Evolutionary conservation across 2,888 invertebrate genomes (phyloP), one percentile per base, ranked within the genome.

Genomic region (Drosophila lacicola): DNA sequence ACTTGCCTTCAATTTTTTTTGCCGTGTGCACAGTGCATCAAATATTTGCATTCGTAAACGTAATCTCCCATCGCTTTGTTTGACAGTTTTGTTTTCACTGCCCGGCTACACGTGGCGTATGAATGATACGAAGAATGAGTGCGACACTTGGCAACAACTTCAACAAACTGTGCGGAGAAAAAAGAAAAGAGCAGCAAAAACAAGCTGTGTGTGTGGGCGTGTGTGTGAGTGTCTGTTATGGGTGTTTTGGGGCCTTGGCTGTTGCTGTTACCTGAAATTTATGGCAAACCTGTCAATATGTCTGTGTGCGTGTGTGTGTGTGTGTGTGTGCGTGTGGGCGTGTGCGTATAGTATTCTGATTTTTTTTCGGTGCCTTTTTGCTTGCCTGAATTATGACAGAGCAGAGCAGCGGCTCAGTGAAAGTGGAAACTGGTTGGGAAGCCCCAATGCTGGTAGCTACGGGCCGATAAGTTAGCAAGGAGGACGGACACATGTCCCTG

Each of bases 211-310:
- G n/a, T 56, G 42, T 19, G 53, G 9, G 49, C 42, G 11, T 47
- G 42, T 37, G 41, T 34, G 39, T 49, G 44, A 29, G 8, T 29
- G 29, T 29, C 29, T 8, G 29, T 29, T 29, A 29, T 37, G 50
- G 2, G 53, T 41, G 34, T 34, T 49, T 51, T 60, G 44, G 47
- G 74, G 49, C 42, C 54, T 55, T 67, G 68, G 41, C 44, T 51
- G 63, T 55, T 21, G 54, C 63, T 64, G 72, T 76, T 80, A 81
- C 86, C 81, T 81, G 81, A 70, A 82, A 81, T 86, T 82, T 82
- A 81, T 77, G 81, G 68, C 70, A 80, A 56, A 74, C 56, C 83
- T 82, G 81, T 86, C 87, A 83, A 86, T 86, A 80, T 70, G 63
- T 53, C 49, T 36, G 46, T 33, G 50, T 36, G 62, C 44, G 58